Percentiles rank a stretch among this genome's conserved stretches.
These are phyloP conservation scores for Manis pentadactyla DNA, from an alignment of 2,797 vertebrate genomes.

Conservation along the genomic window DNA sequence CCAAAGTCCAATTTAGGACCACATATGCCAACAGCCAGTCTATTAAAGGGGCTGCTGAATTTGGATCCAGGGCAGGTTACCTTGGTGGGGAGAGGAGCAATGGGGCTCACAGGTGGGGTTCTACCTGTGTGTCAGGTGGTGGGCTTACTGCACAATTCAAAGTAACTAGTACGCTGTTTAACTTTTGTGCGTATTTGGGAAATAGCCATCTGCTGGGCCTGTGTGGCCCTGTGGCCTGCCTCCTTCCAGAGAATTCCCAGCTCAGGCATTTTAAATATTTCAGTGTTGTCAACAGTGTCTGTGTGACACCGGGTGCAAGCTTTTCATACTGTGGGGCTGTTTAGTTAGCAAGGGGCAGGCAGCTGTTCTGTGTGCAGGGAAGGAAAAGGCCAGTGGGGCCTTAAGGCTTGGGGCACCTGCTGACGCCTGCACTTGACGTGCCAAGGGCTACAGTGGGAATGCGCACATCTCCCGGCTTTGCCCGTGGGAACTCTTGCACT, in stretches of 20 bases:
- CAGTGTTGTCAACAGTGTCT: too few relatives aligned
- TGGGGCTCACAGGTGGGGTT: too few relatives aligned
- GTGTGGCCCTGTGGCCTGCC: neutral
- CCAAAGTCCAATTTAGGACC: neutral
- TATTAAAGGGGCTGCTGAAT: neutral
- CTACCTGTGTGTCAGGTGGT: rapidly evolving
- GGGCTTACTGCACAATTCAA: neutral
- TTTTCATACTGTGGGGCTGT: too few relatives aligned
- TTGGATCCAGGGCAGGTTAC: neutral
- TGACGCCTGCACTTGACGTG: rapidly evolving
- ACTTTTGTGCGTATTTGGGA: neutral
- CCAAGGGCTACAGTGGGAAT: neutral
- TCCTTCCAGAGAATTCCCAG: neutral
- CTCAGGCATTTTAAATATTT: too few relatives aligned
- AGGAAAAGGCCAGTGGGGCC: rapidly evolving
- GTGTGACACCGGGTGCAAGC: neutral
- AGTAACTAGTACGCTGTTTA: neutral
- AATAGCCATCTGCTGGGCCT: neutral
- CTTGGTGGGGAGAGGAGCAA: neutral
- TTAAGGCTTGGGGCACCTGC: too few relatives aligned
- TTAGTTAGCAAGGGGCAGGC: neutral
- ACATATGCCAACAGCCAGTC: neutral
- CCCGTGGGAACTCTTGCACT: rapidly evolving
- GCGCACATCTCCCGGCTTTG: neutral
- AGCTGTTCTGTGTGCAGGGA: neutral